Conservation (phyloP, 2,888 invertebrate species). For the Plebejus melissa region DNA sequence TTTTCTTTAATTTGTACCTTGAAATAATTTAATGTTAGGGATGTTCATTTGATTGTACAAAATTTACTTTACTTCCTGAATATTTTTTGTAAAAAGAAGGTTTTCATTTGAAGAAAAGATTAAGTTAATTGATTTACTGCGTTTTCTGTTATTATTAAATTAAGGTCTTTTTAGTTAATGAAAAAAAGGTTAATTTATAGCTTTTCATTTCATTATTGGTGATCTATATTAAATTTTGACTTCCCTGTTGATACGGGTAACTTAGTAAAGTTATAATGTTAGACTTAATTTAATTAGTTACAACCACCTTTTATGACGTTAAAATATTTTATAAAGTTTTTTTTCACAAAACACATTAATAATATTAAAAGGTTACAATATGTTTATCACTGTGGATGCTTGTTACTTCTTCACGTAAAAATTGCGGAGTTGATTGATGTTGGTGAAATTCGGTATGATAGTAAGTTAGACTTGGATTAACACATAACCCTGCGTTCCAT, state of each 20-base stretch:
- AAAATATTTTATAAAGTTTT: too few species aligned
- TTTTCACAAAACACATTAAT: too few species aligned
- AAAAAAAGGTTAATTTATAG: constrained; percentile 1
- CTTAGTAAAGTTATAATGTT: neutral
- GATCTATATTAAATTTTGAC: neutral
- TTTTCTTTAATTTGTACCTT: neutral
- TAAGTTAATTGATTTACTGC: constrained; percentile 14
- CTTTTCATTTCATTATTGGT: neutral
- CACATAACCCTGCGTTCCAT: too few species aligned
- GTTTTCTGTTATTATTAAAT: neutral
- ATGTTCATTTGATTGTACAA: neutral
- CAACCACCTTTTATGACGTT: neutral
- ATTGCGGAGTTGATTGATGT: too few species aligned
- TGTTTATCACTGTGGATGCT: too few species aligned
- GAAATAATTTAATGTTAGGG: neutral
- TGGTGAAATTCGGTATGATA: too few species aligned
- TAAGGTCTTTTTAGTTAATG: neutral
- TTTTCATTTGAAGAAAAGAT: neutral
- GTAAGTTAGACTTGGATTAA: too few species aligned
- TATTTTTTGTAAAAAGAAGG: neutral
- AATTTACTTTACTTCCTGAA: neutral
- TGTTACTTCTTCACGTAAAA: too few species aligned
- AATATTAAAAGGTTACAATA: too few species aligned
- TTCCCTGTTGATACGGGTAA: neutral
- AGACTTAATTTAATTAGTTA: neutral